A percentile compares a stretch with the other conserved stretches of the same genome.
phyloP scores from a whole-genome alignment of 1,140 invertebrate species.

The Pseudomyrmex gracilis region DNA sequence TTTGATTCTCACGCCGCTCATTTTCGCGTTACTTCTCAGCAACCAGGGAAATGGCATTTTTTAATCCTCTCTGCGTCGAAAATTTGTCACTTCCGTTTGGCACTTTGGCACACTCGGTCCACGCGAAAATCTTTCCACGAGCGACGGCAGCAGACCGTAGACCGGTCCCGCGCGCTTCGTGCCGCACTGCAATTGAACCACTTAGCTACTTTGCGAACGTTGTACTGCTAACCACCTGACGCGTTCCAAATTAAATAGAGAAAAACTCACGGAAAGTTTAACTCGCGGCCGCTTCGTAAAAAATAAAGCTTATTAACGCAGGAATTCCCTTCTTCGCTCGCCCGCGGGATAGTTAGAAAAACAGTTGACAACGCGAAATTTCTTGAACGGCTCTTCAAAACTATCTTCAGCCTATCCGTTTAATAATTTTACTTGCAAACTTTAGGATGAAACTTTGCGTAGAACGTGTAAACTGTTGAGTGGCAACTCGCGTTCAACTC shows the following conservation, averaged over 20 bases:
- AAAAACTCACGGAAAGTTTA: constrained; percentile 47
- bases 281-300: constrained; percentile 46
- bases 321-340: constrained; percentile 13
- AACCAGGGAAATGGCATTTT: neutral
- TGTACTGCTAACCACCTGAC: constrained; percentile 58
- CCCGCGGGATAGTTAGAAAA: constrained; percentile 36
- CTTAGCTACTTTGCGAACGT: constrained; percentile 61
- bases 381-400: constrained; percentile 34
- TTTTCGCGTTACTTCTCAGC: neutral
- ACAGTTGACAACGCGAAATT: constrained; percentile 39
- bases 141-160: constrained; percentile 16
- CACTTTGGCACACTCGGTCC: constrained; percentile 55
- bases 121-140: constrained; percentile 54
- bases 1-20: constrained; percentile 29
- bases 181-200: constrained; percentile 54
- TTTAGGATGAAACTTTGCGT: constrained; percentile 10
- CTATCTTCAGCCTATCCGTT: constrained; percentile 26
- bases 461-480: neutral
- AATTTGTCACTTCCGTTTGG: constrained; percentile 59
- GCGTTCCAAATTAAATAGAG: constrained; percentile 58
- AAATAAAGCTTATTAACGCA: constrained; percentile 59
- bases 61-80: constrained; percentile 30
- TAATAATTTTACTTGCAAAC: constrained; percentile 54
- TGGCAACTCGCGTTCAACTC: neutral
- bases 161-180: constrained; percentile 40